Evolutionary conservation across 2,113 vertebrate species (phyloP).

Genomic region (Colinus virginianus): DNA sequence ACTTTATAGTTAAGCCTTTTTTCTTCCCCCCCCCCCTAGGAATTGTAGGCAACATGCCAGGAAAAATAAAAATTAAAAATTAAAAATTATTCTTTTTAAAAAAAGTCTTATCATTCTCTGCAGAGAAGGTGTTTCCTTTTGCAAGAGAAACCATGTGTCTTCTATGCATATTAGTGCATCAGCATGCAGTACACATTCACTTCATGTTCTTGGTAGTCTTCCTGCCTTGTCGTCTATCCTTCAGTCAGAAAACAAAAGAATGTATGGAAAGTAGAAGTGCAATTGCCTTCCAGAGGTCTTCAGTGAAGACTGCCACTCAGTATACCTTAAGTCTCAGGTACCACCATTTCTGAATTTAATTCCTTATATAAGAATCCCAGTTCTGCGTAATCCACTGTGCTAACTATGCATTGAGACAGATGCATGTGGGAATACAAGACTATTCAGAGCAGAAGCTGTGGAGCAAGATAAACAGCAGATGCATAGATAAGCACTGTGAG

Average conservation of each 20-base stretch:
- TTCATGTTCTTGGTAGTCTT: background rate
- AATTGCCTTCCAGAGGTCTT: rapidly evolving
- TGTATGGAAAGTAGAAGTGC: background rate
- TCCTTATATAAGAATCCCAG: background rate
- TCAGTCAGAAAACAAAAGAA: background rate
- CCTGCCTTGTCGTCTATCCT: background rate
- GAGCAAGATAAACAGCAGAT: background rate
- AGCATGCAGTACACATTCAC: background rate
- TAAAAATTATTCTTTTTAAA: background rate
- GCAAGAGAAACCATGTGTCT: background rate
- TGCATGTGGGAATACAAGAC: background rate
- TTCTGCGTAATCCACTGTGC: background rate
- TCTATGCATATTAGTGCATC: constrained; percentile 43
- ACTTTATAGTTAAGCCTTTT: constrained; percentile 9
- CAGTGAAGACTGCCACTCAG: background rate
- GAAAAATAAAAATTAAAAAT: background rate
- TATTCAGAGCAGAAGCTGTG: too few relatives aligned
- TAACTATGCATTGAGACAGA: background rate
- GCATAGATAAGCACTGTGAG: background rate
- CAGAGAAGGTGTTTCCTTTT: background rate
- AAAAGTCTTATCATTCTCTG: constrained; percentile 30
- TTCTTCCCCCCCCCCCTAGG: background rate
- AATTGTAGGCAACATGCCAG: background rate
- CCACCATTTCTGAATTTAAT: background rate
- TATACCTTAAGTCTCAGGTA: background rate